Evolutionary conservation across 2,797 vertebrate species (phyloP), one percentile per base, ranked within the genome.

Genomic region (Limosa lapponica): DNA sequence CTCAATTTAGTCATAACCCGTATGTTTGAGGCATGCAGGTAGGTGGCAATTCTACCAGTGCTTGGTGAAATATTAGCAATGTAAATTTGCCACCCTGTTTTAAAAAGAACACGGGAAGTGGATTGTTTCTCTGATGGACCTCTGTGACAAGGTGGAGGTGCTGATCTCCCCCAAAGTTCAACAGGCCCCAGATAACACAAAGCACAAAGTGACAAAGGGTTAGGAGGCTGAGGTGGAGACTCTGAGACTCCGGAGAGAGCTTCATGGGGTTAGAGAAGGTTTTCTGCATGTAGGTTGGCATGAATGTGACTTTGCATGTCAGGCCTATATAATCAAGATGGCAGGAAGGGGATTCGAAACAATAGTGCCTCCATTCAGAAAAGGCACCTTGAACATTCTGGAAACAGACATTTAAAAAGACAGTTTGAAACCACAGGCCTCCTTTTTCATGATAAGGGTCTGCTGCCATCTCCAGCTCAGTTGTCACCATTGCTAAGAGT

Each of bases 401-500:
- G 34, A 88, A 93, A 82, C 6, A 73, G 32, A 55, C 41, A 51
- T 58, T 43, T 52, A 0, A 39, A 74, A 78, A 84, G 46, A 2
- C 36, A 25, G 10, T 54, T 80, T 86, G 37, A 80, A 95, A 86
- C 16, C 19, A 20, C 8, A 62, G 13, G 3, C 24, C 6, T 86
- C 13, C 3, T 67, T 87, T 82, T 80, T 82, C 87, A 82, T 64
- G 4, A 66, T 87, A 90, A 93, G 71, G 22, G 95, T 95, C 95
- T 96, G 90, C 95, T 95, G 93, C 88, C 93, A 93, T 87, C 93
- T 95, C 96, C 95, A 96, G 94, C 81, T 95, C 90, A 85, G 41
- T 74, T 81, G 48, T 89, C 93, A 89, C 93, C 37, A 89, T 73
- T 93, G 78, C 95, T 93, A 36, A 93, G 39, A 70, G 28, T 75